Evolutionary conservation across 2,113 vertebrate species (phyloP).

Genomic region (Brachyistius frenatus): DNA sequence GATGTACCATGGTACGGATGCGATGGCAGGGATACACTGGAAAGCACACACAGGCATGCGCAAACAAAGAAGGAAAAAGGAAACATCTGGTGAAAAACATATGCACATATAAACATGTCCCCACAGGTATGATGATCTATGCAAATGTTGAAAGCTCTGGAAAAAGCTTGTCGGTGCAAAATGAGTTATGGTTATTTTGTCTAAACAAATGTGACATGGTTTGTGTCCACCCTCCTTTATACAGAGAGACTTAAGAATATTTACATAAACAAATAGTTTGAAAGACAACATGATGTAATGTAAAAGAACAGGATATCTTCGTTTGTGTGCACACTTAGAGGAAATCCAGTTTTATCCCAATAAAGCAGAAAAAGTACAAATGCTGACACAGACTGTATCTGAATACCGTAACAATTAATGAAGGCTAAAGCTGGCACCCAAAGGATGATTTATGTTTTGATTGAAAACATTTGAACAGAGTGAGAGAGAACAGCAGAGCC

Average conservation of each 20-base stretch:
- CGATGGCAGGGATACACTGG: constrained; percentile 89
- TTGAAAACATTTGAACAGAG: not conserved
- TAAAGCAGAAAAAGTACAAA: too few species aligned
- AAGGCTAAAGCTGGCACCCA: not conserved
- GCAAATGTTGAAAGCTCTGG: not conserved
- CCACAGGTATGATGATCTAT: not conserved
- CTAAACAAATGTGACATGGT: constrained; percentile 1
- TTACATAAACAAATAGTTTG: not conserved
- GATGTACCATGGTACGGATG: constrained; percentile 93
- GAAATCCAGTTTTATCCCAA: too few species aligned
- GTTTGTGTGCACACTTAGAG: too few species aligned
- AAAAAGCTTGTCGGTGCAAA: not conserved
- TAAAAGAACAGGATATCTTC: not conserved
- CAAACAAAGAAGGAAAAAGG: not conserved
- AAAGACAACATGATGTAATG: not conserved
- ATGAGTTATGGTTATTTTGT: not conserved
- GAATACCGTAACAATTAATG: too few species aligned
- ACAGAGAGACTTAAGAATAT: not conserved
- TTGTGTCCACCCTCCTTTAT: not conserved
- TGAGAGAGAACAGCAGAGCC: not conserved
- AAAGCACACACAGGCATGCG: constrained; percentile 25
- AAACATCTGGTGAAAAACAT: not conserved
- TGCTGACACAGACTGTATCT: too few species aligned
- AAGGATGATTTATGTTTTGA: not conserved
- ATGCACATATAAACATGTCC: not conserved